Evolutionary conservation across 2,888 invertebrate genomes (phyloP).

Genomic region (Nemoura dubitans): DNA sequence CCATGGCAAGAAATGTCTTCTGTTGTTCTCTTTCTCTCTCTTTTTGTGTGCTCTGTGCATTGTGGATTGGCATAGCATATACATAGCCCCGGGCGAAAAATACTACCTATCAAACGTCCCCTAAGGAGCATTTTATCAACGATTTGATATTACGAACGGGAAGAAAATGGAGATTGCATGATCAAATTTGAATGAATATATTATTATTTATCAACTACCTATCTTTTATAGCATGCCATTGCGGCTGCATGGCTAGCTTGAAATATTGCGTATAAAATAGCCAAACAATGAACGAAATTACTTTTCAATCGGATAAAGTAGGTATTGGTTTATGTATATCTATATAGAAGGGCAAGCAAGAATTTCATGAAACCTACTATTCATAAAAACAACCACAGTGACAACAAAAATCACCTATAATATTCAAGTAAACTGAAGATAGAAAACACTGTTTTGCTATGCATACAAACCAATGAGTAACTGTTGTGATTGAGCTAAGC

Average conservation of each 20-base stretch:
- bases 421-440: constrained; percentile 12
- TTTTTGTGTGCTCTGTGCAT: background rate
- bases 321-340: no score
- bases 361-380: no score
- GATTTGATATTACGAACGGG: constrained; percentile 36
- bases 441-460: no score
- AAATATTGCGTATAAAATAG: constrained; percentile 27
- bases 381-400: no score
- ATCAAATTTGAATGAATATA: constrained; percentile 41
- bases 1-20: background rate
- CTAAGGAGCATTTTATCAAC: constrained; percentile 35
- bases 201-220: constrained; percentile 38
- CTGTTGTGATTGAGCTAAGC: no score
- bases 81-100: background rate
- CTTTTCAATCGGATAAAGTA: background rate
- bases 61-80: background rate
- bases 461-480: no score
- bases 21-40: background rate
- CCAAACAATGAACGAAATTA: constrained; percentile 1
- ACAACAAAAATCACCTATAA: background rate
- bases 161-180: constrained; percentile 35
- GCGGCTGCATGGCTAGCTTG: background rate
- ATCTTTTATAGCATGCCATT: background rate
- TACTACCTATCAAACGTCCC: constrained; percentile 32
- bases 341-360: background rate